Percentiles rank a stretch among this genome's conserved stretches.
Conservation (phyloP, 2,113 vertebrate genomes). For the Paralichthys olivaceus region DNA sequence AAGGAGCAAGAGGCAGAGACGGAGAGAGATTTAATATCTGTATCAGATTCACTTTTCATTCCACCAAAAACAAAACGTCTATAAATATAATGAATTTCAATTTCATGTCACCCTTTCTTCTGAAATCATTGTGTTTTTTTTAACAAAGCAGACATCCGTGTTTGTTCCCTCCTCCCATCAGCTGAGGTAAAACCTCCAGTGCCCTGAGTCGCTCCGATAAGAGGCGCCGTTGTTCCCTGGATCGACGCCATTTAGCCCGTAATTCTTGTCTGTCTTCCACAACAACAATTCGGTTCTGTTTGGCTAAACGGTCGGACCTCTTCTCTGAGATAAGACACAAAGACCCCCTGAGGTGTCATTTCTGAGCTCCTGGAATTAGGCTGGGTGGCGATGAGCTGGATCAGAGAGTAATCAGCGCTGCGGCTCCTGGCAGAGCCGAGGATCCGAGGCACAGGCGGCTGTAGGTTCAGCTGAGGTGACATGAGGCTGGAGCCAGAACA, state of each 20-base stretch:
- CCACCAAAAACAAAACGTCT: slow-evolving; percentile 21
- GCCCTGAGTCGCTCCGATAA: slow-evolving; percentile 61
- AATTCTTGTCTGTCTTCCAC: slow-evolving; percentile 51
- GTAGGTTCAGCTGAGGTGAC: too few relatives aligned
- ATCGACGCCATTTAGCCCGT: slow-evolving; percentile 43
- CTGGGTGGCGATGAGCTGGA: slow-evolving; percentile 45
- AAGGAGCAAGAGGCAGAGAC: too few relatives aligned
- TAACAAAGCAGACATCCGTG: slow-evolving; percentile 33
- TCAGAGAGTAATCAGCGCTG: slow-evolving; percentile 43
- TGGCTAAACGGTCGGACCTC: slow-evolving; percentile 45
- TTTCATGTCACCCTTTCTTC: too few relatives aligned
- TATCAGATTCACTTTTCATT: too few relatives aligned
- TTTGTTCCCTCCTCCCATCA: slow-evolving; percentile 28
- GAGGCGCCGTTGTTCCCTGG: slow-evolving; percentile 19
- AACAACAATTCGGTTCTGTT: slow-evolving; percentile 51
- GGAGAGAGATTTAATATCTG: too few relatives aligned
- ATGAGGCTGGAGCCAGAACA: too few relatives aligned
- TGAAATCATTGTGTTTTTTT: slow-evolving; percentile 17
- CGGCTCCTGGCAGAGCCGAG: slow-evolving; percentile 16
- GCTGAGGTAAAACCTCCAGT: slow-evolving; percentile 32
- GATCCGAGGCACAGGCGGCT: neutral
- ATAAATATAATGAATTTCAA: slow-evolving; percentile 42
- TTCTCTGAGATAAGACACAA: slow-evolving; percentile 58
- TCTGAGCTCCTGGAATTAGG: slow-evolving; percentile 48
- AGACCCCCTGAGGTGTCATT: slow-evolving; percentile 39